Evolutionary conservation across 2,797 vertebrate genomes (phyloP).

Genomic region (Tapirus indicus): DNA sequence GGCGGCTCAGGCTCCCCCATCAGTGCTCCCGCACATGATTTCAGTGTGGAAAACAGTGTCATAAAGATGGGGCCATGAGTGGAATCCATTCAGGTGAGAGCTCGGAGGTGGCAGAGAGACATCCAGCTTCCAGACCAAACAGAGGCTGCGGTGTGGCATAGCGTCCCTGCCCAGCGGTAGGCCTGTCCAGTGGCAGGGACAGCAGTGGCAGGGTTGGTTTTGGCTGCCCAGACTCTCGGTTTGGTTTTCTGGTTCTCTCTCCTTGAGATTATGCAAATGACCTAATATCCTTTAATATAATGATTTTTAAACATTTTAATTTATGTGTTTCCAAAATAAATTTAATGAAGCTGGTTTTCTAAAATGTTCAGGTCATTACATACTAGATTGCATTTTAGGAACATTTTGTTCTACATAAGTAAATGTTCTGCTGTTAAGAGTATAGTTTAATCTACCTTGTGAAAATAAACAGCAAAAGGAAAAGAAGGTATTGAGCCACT

Average conservation of each 20-base stretch:
- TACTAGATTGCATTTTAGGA: not conserved
- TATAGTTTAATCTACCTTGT: not conserved
- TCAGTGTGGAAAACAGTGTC: not conserved
- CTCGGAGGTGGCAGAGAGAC: not conserved
- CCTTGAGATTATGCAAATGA: not conserved
- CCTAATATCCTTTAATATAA: not conserved
- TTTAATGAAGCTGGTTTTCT: slow-evolving; percentile 40
- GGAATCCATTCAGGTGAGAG: not conserved
- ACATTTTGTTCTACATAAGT: slow-evolving; percentile 41
- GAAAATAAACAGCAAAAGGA: slow-evolving; percentile 22
- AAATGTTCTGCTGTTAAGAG: slow-evolving; percentile 6
- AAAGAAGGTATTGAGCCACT: not conserved
- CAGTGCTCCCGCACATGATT: not conserved
- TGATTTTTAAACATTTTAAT: slow-evolving; percentile 54
- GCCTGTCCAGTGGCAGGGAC: not conserved
- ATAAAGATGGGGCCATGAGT: not conserved
- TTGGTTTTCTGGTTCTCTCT: not conserved
- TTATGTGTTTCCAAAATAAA: slow-evolving; percentile 35
- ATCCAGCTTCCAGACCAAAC: not conserved
- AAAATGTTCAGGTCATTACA: not conserved
- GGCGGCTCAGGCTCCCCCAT: not conserved
- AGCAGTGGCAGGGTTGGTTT: not conserved
- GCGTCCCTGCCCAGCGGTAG: not conserved
- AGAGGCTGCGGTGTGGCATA: not conserved
- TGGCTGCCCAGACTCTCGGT: not conserved